Evolutionary conservation across 2,797 vertebrate species (phyloP), one percentile per base, ranked within the genome.

Genomic region (Dromococcyx pavoninus): DNA sequence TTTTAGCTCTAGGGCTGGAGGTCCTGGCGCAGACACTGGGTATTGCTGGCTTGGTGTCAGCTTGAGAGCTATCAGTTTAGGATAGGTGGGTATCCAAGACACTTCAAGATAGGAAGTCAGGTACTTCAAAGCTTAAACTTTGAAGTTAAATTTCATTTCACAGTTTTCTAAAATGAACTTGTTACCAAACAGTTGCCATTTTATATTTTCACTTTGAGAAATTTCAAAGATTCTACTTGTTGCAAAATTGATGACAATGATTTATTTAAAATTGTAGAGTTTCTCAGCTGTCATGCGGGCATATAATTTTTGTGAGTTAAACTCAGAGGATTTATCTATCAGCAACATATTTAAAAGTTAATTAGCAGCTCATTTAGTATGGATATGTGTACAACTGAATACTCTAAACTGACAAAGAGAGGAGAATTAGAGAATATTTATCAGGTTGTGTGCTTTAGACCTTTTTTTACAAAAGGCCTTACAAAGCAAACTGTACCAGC

Each of bases 11-110:
- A 9, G 33, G 27, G 22, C 58, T 70, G 17, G 14, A 35, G 88
- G 51, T 56, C 54, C 67, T 7, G 5, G 67, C 51, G 56, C 17
- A 56, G 66, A 8, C 0, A 0, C n/a, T 50, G 30, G 9, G 4
- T 32, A 7, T 69, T 75, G 8, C 71, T 82, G 60, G 17, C 64
- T 60, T 39, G 16, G 25, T 35, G 18, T 62, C n/a, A 72, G 27
- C 58, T 19, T 35, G 30, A 51, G 24, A 33, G 27, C 58, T 88
- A 12, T 30, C 32, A 17, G 13, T 81, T 78, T 93, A 17, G 39
- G 9, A 15, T 7, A 72, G 5, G 8, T n/a, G 44, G 32, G 5
- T 71, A 51, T 46, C 48, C 4, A 4, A 64, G 62, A 41, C 1
- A 1, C 32, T 51, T 22, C 19, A 48, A 39, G 37, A 17, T 37